Conservation (phyloP, 2,888 invertebrate genomes). For the Eudiplozoon nipponicum region DNA sequence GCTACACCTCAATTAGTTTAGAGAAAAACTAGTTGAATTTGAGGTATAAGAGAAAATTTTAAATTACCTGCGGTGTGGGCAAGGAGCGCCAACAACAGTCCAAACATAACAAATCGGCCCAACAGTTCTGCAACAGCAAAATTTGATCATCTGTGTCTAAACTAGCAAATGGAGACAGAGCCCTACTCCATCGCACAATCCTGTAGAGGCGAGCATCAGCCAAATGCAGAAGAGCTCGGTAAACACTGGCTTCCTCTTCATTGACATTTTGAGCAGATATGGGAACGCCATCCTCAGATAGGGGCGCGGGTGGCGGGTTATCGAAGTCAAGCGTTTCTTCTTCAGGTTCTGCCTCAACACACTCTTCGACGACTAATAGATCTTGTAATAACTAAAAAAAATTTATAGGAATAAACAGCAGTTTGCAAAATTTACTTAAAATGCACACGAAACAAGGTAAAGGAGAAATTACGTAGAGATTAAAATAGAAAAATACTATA, state of each 20-base stretch:
- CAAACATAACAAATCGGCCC: constrained; percentile 37
- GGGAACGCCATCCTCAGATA: no score
- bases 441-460: no score
- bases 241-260: constrained; percentile 18
- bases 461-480: no score
- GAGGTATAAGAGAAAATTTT: neutral
- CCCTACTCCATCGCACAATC: constrained; percentile 91
- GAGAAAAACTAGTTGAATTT: no score
- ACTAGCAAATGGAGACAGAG: constrained; percentile 68
- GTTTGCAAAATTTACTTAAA: no score
- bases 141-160: constrained; percentile 92
- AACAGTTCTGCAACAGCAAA: constrained; percentile 68
- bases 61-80: constrained; percentile 38
- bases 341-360: no score
- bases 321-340: no score
- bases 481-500: no score
- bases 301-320: no score
- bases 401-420: no score
- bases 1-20: constrained; percentile 19
- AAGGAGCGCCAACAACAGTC: constrained; percentile 44
- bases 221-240: constrained; percentile 22
- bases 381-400: no score
- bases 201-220: constrained; percentile 77
- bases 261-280: constrained; percentile 18
- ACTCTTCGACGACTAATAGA: no score